phyloP scores from a whole-genome alignment of 2,797 vertebrate species.

The Dicrostonyx torquatus region DNA sequence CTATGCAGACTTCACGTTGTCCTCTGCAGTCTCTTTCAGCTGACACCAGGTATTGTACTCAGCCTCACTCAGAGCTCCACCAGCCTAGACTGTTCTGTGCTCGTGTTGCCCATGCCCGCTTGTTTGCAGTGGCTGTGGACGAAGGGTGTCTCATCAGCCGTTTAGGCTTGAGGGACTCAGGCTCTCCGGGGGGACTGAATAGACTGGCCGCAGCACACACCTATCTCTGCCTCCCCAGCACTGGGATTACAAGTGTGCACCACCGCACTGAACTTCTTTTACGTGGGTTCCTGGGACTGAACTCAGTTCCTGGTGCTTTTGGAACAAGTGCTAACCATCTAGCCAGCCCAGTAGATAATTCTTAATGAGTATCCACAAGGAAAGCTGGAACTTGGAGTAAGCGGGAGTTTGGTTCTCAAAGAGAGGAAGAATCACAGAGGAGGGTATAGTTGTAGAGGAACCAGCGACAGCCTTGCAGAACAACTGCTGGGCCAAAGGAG shows the following conservation, averaged over 20 bases:
- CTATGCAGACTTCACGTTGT: not conserved
- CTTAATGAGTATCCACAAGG: not conserved
- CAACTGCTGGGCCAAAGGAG: not conserved
- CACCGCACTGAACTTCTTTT: not conserved
- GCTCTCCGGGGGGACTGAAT: not conserved
- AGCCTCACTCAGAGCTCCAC: not conserved
- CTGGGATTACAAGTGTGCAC: not conserved
- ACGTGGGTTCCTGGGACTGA: not conserved
- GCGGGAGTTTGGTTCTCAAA: not conserved
- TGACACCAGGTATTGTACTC: not conserved
- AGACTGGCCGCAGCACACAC: not conserved
- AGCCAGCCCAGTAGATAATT: too few species aligned
- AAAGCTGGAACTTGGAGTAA: not conserved
- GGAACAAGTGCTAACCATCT: not conserved
- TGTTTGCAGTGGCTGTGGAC: not conserved
- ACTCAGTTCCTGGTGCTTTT: not conserved
- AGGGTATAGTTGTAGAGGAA: not conserved
- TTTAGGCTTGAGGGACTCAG: not conserved
- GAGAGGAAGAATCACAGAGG: not conserved
- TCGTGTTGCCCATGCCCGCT: too few species aligned
- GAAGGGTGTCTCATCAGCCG: too few species aligned
- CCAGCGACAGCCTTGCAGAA: fast-evolving
- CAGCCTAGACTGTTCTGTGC: not conserved
- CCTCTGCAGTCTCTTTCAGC: not conserved
- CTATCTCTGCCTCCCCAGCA: not conserved